Evolutionary conservation across 2,888 invertebrate genomes (phyloP), one percentile per base, ranked within the genome.

Genomic region (Clusia tigrina): DNA sequence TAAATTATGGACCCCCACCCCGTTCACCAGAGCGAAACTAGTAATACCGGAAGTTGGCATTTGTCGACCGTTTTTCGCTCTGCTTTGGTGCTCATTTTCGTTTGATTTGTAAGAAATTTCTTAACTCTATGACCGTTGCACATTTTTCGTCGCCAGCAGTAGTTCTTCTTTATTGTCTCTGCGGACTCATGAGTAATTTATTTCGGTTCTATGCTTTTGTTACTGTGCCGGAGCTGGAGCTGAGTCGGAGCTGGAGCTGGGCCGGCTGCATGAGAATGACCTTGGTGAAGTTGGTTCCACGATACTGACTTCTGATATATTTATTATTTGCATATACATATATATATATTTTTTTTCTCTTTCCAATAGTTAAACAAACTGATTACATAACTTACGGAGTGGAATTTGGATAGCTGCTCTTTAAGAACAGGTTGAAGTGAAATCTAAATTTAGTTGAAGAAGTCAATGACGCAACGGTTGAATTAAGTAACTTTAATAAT

Each of bases 31-130:
- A 12, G 6, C 42, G 42, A 42, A 32, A 42, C 42, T 42, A 42
- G 42, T 12, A 42, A 42, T 67, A 63, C 63, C 65, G 67, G 67
- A 67, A 67, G 65, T 65, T 59, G 42, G 59, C 54, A 53, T 57
- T 53, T n/a, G 42, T n/a, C n/a, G 42, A n/a, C 42, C n/a, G 42
- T 17, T 42, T 42, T 42, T n/a, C n/a, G 9, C 3, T 42, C 9
- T 42, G n/a, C n/a, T 42, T 15, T 42, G n/a, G 15, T 42, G 5
- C 32, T 32, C 12, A 32, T 42, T 42, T 42, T 42, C 15, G 42
- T 42, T 42, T 42, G 42, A 3, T n/a, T 32, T 42, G 42, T 42
- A 42, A 42, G 9, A 42, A 42, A 42, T 42, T n/a, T n/a, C 15
- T 42, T 3, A 17, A 42, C n/a, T 42, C n/a, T 42, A 17, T n/a